A percentile compares a stretch with the other conserved stretches of the same genome.
Conservation (phyloP, 2,113 vertebrate genomes). For the Talpa occidentalis region DNA sequence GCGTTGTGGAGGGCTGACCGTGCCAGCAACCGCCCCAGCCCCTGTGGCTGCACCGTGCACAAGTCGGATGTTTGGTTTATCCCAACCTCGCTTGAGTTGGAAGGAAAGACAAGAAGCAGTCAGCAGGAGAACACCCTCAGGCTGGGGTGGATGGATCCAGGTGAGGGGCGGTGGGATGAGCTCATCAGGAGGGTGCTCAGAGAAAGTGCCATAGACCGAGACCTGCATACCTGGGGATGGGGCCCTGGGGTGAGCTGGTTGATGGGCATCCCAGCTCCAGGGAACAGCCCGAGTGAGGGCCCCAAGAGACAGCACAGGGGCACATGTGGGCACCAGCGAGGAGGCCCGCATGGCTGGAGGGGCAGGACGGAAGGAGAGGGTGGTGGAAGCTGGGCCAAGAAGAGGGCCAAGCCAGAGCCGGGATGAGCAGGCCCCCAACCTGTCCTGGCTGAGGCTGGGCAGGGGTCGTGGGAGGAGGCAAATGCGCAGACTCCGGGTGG, state of each 20-base stretch:
- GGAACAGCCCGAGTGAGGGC: background rate
- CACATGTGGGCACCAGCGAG: background rate
- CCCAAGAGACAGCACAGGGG: background rate
- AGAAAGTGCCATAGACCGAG: background rate
- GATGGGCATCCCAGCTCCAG: background rate
- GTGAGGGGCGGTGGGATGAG: too few species aligned
- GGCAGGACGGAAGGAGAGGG: background rate
- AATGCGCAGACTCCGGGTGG: background rate
- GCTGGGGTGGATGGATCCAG: too few species aligned
- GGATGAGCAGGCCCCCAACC: fast-evolving
- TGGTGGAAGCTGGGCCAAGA: fast-evolving
- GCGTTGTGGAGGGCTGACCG: too few species aligned
- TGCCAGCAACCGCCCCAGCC: too few species aligned
- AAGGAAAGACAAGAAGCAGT: background rate
- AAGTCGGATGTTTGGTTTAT: too few species aligned
- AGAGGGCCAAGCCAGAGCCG: background rate
- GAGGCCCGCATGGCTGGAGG: too few species aligned
- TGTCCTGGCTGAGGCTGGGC: fast-evolving
- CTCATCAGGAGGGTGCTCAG: background rate
- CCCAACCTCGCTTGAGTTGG: background rate
- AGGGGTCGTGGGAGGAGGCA: fast-evolving
- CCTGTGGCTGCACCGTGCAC: too few species aligned
- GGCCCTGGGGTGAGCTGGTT: fast-evolving
- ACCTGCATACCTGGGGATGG: too few species aligned
- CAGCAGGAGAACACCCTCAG: too few species aligned